Base-by-base conservation (phyloP, 2,888 invertebrate genomes). In the Parthenolecanium corni region DNA sequence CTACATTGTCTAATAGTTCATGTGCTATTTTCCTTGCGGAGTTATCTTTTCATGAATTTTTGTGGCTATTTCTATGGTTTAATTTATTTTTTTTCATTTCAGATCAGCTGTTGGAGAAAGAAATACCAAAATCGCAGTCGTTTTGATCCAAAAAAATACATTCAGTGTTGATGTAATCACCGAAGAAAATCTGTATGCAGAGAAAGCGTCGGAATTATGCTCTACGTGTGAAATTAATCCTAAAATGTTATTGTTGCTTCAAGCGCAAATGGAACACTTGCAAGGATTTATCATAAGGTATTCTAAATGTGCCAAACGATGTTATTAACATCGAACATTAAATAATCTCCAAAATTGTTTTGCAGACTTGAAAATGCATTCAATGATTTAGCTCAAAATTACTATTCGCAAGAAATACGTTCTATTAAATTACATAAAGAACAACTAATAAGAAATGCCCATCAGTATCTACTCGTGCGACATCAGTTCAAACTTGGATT, bases 401-500 rank as follows among this genome's bases (percentile, higher is more conserved):
- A 93, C 75, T 98, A 97, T 73, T 87, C 90, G 68, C 84, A 86
- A 67, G 89, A 92, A 77, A 84, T 88, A 23, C 85, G 89, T 70
- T 83, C 83, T 67, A 83, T 93, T 42, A 91, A 93, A 72, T 82
- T 84, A 49, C 95, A 95, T 73, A 81, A 86, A 68, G 94, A 95
- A 71, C 87, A 90, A 71, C 79, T 95, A 38, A 92, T 92, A 69
- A 90, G 90, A 75, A 87, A 86, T 12, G 85, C 86, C 20, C 95
- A 96, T 75, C 90, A 89, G 73, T 86, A 89, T 70, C 79, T 98
- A 58, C 89, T 89, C 77, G 92, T 97, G 24, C 78, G 98, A 36
- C 96, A 97, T 76, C 91, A 95, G 72, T 96, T 95, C 73, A 99
- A 98, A 77, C 83, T 96, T 73, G 98, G 89, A 0, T 96, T 94